Evolutionary conservation across 2,113 vertebrate genomes (phyloP).

Genomic region (Holacanthus passer): DNA sequence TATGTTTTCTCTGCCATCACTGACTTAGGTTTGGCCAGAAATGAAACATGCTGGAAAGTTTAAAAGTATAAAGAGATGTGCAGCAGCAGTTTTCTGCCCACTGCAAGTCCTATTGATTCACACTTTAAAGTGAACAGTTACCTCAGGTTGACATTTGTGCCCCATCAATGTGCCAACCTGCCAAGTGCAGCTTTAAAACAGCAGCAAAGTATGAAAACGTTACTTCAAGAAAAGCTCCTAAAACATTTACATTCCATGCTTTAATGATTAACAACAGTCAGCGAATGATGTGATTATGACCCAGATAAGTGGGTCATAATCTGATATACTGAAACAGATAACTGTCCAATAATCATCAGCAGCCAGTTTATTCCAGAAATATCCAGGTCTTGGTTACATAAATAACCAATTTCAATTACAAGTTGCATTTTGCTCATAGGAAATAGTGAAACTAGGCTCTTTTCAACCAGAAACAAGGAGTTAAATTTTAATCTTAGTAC

Average conservation of each 20-base stretch:
- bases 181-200: conserved; percentile 10
- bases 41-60: background rate
- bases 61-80: conserved; percentile 10
- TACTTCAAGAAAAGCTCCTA: background rate
- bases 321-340: background rate
- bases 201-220: background rate
- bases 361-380: background rate
- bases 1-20: background rate
- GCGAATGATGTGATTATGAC: conserved; percentile 13
- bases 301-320: background rate
- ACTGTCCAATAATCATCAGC: too few species aligned
- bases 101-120: conserved; percentile 34
- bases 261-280: background rate
- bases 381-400: conserved; percentile 16
- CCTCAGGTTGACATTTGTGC: conserved; percentile 27
- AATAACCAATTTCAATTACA: conserved; percentile 45
- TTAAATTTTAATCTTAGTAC: conserved; percentile 75
- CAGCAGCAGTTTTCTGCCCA: conserved; percentile 19
- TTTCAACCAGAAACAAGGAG: conserved; percentile 64
- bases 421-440: conserved; percentile 29
- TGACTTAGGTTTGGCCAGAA: background rate
- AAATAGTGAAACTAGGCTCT: conserved; percentile 52
- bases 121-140: conserved; percentile 41
- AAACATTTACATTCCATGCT: background rate
- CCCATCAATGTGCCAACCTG: background rate